Evolutionary conservation across 1,140 invertebrate genomes (phyloP), one percentile per base, ranked within the genome.

Genomic region (Zelostemma sp.): DNA sequence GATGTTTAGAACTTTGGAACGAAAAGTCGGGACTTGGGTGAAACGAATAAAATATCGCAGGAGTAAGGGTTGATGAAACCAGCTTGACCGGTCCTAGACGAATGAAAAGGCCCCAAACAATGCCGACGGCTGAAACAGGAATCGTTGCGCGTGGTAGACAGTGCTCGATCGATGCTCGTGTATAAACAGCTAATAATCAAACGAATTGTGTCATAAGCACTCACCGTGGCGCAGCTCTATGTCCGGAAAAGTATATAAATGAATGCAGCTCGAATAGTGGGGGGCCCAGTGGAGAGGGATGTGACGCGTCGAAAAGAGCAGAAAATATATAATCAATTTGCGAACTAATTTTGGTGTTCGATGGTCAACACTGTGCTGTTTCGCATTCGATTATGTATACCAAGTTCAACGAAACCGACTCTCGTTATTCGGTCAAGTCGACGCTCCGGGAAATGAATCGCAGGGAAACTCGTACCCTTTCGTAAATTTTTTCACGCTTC

Each of bases 151-250:
- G 72, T 76, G 66, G 68, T 77, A 68, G 63, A 66, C 67, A 59
- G 56, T 66, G 35, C 47, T 59, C 72, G 78, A 80, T 81, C 80
- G 73, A 82, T 80, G 73, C 35, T 58, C 69, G 68, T 69, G 76
- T 76, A 79, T 83, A 83, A 85, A 78, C 77, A 82, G 79, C 81
- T 84, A 83, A 84, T 84, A 83, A 83, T 84, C 78, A 80, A 82
- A 82, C 74, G 80, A 82, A 83, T 80, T 73, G 80, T 78, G 77
- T 79, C 76, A 80, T 80, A 83, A 81, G 80, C 77, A 81, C 77
- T 83, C 61, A 67, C 58, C 45, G 63, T 38, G 62, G 66, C 54
- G 56, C 59, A 53, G 66, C 48, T 43, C 18, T 33, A 43, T 28
- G n/a, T 17, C 28, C 66, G 77, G 74, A 80, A 83, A 84, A 82